Conservation (phyloP, 2,113 vertebrate species). For the Psittacara wagleri region DNA sequence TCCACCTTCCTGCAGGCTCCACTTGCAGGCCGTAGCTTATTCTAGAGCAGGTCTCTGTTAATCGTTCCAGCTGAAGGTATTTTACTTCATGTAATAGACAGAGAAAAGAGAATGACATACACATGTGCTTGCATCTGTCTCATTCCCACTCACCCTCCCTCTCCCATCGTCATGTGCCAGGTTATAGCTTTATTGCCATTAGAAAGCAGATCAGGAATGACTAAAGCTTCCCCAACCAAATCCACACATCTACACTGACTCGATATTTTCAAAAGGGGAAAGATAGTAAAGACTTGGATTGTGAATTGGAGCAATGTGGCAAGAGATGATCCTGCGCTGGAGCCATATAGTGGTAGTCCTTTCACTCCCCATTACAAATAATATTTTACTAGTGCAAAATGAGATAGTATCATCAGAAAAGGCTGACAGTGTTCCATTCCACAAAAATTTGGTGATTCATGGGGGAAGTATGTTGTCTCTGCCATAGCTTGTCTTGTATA, state of each 20-base stretch:
- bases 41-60: not conserved
- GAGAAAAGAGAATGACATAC: not conserved
- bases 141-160: not conserved
- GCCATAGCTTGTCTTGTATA: not conserved
- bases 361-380: not conserved
- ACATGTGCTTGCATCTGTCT: not conserved
- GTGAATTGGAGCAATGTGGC: not conserved
- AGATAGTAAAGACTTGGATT: not conserved
- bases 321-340: not conserved
- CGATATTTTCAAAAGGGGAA: not conserved
- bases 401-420: not conserved
- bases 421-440: not conserved
- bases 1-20: not conserved
- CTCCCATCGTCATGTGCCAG: not conserved
- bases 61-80: not conserved
- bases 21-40: not conserved
- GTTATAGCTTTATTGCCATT: not conserved
- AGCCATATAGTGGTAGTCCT: not conserved
- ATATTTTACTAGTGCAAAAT: not conserved
- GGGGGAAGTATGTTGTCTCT: not conserved
- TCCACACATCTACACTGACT: not conserved
- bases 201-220: not conserved
- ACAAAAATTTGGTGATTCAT: not conserved
- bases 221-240: not conserved
- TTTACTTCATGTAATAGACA: slow-evolving; percentile 5